Base-by-base conservation (phyloP, 2,888 invertebrate species). In the Leptarthrus brevirostris region DNA sequence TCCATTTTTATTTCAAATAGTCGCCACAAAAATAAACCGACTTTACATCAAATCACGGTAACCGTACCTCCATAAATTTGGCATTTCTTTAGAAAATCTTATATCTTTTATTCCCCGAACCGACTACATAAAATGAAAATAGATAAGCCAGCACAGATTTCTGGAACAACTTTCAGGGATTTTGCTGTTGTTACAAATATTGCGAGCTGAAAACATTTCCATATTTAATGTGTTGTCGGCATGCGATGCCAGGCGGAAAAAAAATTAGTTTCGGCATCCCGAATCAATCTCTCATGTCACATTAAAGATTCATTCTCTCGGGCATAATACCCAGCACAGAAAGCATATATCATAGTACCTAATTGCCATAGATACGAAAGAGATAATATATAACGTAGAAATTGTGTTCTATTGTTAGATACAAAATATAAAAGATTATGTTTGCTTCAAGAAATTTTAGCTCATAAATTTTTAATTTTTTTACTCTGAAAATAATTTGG, bases 231-330 rank as follows among this genome's bases (percentile, higher is more conserved):
- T 40, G 8, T 6, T 40, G 40, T 40, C 40, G 40, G 40, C 40
- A 40, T 40, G 12, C 12, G 12, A 40, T 40, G 8, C 40, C 40
- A 40, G 3, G 40, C 12, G n/a, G n/a, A n/a, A n/a, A 40, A 40
- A 40, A 40, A 40, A 40, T 40, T 40, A 40, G 40, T 40, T 40
- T 30, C 8, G 40, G 2, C 40, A 26, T 66, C 64, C 47, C 64
- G 16, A 8, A 47, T 66, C 47, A 66, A 66, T 16, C 20, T 66
- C 16, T n/a, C 22, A 66, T 4, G 64, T 47, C 47, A 47, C 26
- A 66, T 66, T 66, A 66, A 47, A 24, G 4, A 66, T 66, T 66
- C 44, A 66, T 66, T 18, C 6, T 10, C 20, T 22, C 18, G 22
- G 22, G 20, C 16, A 3, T 18, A 49, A 49, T 20, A 49, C 49